Evolutionary conservation across 2,888 invertebrate genomes (phyloP).

Genomic region (Diabrotica balteata): DNA sequence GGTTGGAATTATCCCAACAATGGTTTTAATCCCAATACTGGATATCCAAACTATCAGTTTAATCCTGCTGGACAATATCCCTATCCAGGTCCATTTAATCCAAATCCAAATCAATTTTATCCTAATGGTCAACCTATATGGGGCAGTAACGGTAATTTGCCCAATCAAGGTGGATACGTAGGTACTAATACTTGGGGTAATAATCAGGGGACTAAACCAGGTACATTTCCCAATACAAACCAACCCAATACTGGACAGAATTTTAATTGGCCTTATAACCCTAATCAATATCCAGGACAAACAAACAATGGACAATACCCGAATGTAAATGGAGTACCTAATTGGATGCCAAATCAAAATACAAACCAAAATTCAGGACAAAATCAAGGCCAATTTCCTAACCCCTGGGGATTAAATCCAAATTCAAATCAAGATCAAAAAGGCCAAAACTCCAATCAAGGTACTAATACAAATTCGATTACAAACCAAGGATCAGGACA

Average conservation of each 20-base stretch:
- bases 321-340: too few species aligned
- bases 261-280: neutral
- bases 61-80: too few species aligned
- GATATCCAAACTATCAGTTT: too few species aligned
- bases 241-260: conserved; percentile 10
- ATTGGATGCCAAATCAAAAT: too few species aligned
- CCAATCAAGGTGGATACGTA: neutral
- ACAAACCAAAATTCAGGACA: neutral
- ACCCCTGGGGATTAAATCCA: neutral
- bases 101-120: too few species aligned
- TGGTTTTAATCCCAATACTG: too few species aligned
- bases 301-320: too few species aligned
- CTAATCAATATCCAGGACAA: neutral
- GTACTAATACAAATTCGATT: too few species aligned
- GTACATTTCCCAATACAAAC: neutral
- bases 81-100: too few species aligned
- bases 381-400: neutral
- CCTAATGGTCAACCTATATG: too few species aligned
- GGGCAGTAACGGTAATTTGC: neutral
- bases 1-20: neutral
- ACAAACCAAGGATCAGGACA: neutral
- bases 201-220: neutral
- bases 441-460: neutral
- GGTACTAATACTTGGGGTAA: neutral
- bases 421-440: neutral